Percentiles rank a stretch among this genome's conserved stretches.
Conservation (phyloP, 2,113 vertebrate species). For the Empidonax traillii region DNA sequence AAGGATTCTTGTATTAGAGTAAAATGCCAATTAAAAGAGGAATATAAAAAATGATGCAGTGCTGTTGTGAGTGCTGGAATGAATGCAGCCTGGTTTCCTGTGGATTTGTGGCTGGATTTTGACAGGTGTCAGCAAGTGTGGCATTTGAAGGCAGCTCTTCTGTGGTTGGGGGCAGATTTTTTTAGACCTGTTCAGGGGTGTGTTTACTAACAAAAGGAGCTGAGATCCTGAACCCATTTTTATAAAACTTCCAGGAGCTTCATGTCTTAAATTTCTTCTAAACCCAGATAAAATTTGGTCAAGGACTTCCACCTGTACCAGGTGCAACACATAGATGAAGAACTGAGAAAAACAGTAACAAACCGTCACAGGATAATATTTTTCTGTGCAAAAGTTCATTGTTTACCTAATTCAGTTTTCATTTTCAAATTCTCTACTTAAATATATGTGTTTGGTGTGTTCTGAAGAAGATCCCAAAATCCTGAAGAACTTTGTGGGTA, state of each 20-base stretch:
- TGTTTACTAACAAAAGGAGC: neutral
- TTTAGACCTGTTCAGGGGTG: neutral
- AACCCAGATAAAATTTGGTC: neutral
- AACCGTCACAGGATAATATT: neutral
- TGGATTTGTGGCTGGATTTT: neutral
- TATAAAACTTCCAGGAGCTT: neutral
- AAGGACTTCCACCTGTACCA: neutral
- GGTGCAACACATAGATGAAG: neutral
- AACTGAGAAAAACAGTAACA: neutral
- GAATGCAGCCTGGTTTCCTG: neutral
- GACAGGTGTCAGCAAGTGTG: neutral
- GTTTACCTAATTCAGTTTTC: neutral
- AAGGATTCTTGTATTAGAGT: slow-evolving; percentile 7
- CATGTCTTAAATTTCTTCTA: neutral
- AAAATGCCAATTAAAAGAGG: slow-evolving; percentile 39
- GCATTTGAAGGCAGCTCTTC: neutral
- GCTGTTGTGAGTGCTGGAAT: neutral
- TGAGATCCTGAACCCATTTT: neutral
- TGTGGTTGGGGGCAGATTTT: neutral
- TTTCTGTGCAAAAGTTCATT: neutral
- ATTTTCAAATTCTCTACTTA: neutral
- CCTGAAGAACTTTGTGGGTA: neutral
- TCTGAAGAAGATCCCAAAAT: neutral
- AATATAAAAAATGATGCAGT: neutral
- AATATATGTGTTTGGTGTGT: neutral